Percentiles rank a stretch among this genome's conserved stretches.
Conservation (phyloP, 2,797 vertebrate genomes). For the Ctenopoma multispine region DNA sequence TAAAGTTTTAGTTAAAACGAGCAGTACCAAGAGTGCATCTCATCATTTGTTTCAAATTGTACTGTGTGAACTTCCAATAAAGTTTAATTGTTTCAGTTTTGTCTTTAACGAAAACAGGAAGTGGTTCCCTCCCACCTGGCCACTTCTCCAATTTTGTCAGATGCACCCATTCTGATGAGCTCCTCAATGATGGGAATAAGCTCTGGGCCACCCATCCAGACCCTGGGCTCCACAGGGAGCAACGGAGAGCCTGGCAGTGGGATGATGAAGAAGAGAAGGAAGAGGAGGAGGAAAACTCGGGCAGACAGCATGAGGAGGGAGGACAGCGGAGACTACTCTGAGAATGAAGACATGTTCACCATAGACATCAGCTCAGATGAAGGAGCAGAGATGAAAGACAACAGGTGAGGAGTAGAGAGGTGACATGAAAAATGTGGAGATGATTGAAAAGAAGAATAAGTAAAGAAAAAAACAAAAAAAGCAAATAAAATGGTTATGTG, state of each 20-base stretch:
- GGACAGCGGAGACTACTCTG: constrained; percentile 86
- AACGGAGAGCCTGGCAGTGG: constrained; percentile 44
- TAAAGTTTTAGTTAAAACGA: neutral
- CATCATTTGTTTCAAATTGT: neutral
- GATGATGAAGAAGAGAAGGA: constrained; percentile 91
- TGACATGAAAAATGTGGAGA: neutral
- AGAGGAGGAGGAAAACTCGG: constrained; percentile 91
- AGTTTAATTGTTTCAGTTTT: constrained; percentile 1
- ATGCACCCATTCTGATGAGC: constrained; percentile 86
- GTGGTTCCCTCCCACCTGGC: constrained; percentile 91
- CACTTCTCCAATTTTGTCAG: constrained; percentile 92
- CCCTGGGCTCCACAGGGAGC: constrained; percentile 70
- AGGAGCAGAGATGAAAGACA: constrained; percentile 76
- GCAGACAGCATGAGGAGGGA: constrained; percentile 90
- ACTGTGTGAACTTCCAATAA: neutral
- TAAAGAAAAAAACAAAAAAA: neutral
- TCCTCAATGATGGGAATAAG: constrained; percentile 82
- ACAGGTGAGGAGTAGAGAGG: constrained; percentile 48
- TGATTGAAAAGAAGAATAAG: neutral
- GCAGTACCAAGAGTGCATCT: neutral
- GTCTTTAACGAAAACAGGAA: constrained; percentile 79
- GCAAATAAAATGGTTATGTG: neutral
- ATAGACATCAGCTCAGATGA: constrained; percentile 95
- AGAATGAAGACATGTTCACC: constrained; percentile 93
- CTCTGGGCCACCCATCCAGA: constrained; percentile 56